Evolutionary conservation across 2,797 vertebrate genomes (phyloP).

Genomic region (Haliaeetus vocifer): DNA sequence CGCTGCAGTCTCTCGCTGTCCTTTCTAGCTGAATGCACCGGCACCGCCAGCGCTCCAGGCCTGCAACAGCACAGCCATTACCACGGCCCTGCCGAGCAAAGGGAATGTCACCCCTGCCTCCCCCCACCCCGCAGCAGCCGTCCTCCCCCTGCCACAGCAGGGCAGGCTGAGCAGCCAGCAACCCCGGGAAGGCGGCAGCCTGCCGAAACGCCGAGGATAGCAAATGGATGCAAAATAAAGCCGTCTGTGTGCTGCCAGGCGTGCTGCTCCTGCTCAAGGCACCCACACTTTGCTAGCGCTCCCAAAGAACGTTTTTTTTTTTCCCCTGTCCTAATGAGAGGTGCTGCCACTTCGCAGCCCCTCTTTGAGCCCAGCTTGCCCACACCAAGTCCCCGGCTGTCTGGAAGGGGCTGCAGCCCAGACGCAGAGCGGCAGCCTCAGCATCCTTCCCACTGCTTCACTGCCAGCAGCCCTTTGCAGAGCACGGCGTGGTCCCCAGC

Average conservation of each 20-base stretch:
- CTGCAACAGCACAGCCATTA: slow-evolving; percentile 3
- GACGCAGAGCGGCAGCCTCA: background rate
- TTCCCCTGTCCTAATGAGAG: background rate
- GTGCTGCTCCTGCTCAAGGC: background rate
- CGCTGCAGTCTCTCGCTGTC: background rate
- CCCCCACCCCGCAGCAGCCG: background rate
- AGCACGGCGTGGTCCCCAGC: accelerated
- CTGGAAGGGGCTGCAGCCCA: background rate
- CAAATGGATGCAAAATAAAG: background rate
- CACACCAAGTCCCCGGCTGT: accelerated
- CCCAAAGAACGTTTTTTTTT: background rate
- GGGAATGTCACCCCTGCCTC: background rate
- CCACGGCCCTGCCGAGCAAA: background rate
- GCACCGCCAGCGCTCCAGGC: background rate
- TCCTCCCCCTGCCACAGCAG: background rate
- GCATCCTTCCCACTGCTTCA: background rate
- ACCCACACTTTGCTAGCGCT: background rate
- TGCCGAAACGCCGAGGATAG: background rate
- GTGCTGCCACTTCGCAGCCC: background rate
- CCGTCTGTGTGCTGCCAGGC: background rate
- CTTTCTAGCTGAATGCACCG: background rate
- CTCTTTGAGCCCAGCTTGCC: background rate
- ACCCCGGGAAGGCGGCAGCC: background rate
- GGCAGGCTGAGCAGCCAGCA: background rate
- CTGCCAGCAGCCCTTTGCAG: background rate